Conservation (phyloP, 23 tunicate genomes). For the Ciona savignyi region DNA sequence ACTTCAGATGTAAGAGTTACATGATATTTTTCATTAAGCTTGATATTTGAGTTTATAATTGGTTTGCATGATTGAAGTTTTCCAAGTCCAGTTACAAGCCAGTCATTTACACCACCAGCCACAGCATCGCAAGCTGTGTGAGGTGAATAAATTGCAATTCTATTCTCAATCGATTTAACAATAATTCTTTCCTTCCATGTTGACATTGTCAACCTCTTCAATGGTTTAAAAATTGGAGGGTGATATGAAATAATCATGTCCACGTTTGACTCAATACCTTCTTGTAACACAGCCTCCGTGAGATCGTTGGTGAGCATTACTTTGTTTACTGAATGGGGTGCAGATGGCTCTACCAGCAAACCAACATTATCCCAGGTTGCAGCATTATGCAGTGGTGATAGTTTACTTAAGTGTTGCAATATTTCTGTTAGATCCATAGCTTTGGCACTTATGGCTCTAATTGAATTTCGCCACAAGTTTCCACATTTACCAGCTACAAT, state of each 20-base stretch:
- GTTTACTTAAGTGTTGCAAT: slow-evolving; percentile 19
- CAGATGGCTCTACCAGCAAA: slow-evolving; percentile 67
- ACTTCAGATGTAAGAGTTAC: neutral
- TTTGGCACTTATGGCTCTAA: too few species aligned
- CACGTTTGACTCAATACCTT: slow-evolving; percentile 27
- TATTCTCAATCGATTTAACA: slow-evolving; percentile 60
- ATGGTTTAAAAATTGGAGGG: slow-evolving; percentile 76
- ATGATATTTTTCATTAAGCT: neutral
- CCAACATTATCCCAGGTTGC: slow-evolving; percentile 99
- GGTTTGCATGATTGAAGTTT: slow-evolving; percentile 14
- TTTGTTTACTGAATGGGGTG: slow-evolving; percentile 51
- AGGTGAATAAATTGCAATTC: slow-evolving; percentile 89
- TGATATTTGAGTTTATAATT: slow-evolving; percentile 2
- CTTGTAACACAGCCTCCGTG: slow-evolving; percentile 69
- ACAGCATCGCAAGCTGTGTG: slow-evolving; percentile 97
- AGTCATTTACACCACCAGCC: slow-evolving; percentile 88
- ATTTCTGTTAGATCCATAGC: slow-evolving; percentile 37
- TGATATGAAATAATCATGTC: slow-evolving; percentile 92
- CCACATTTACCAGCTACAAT: neutral
- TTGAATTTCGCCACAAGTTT: too few species aligned
- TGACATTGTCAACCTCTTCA: slow-evolving; percentile 40
- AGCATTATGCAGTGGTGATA: slow-evolving; percentile 70
- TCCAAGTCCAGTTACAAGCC: slow-evolving; percentile 75
- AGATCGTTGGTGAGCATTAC: slow-evolving; percentile 81
- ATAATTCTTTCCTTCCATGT: slow-evolving; percentile 66